Percentiles rank a stretch among this genome's conserved stretches.
Evolutionary conservation across 1,140 invertebrate species (phyloP).

Genomic region (Oscheius sp.): DNA sequence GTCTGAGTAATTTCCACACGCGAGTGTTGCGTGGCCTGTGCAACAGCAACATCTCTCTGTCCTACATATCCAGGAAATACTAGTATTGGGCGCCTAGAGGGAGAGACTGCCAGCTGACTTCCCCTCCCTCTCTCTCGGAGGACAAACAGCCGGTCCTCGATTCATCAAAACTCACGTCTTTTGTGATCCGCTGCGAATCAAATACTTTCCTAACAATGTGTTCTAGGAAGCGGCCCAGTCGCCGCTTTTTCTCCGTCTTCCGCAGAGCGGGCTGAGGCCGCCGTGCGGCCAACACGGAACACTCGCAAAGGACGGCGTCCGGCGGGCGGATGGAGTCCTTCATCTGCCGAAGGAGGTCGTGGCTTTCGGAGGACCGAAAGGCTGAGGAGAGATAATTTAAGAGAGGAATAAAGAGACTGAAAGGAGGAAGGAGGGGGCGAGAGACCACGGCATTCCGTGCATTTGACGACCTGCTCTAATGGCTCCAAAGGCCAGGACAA

Average conservation of each 20-base stretch:
- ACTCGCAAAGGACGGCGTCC: constrained; percentile 27
- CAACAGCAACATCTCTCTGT: too few relatives aligned
- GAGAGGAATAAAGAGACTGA: not conserved
- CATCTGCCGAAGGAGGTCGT: constrained; percentile 3
- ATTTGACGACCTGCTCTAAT: too few relatives aligned
- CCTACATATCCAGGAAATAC: too few relatives aligned
- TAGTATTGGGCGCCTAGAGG: too few relatives aligned
- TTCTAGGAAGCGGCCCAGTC: constrained; percentile 22
- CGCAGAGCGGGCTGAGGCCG: constrained; percentile 10
- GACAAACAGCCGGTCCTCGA: too few relatives aligned
- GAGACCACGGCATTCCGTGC: too few relatives aligned
- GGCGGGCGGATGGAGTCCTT: constrained; percentile 24
- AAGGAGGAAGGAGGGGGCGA: not conserved
- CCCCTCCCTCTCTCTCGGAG: constrained; percentile 4
- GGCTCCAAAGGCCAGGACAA: too few relatives aligned
- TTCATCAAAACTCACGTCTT: constrained; percentile 1
- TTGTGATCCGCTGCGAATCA: constrained; percentile 17
- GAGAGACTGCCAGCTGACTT: not conserved
- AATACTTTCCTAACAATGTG: constrained; percentile 37
- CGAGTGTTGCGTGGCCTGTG: too few relatives aligned
- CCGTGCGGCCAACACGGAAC: constrained; percentile 31
- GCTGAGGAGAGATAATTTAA: not conserved
- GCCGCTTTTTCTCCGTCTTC: constrained; percentile 7
- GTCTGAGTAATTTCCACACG: too few relatives aligned
- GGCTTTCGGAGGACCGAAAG: not conserved